Percentiles rank a stretch among this genome's conserved stretches.
Conservation (phyloP, 2,113 vertebrate species). For the Chlorocebus sabaeus region DNA sequence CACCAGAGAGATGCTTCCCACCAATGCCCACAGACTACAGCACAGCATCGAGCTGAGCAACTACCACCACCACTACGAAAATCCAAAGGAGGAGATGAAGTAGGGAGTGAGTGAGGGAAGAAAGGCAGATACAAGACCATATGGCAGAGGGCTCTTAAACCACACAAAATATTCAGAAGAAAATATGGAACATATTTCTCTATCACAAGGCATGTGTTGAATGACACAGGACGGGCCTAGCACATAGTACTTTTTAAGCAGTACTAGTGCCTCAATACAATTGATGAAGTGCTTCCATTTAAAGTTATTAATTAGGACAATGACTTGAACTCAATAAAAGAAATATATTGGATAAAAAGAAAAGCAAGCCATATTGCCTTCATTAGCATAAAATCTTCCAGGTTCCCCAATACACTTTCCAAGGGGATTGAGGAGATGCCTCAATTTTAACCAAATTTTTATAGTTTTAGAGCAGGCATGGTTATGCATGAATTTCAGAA, state of each 20-base stretch:
- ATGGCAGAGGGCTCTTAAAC: neutral
- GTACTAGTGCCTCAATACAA: constrained; percentile 6
- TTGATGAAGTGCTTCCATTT: constrained; percentile 60
- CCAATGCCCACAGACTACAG: neutral
- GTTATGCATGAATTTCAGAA: constrained; percentile 83
- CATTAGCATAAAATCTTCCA: constrained; percentile 71
- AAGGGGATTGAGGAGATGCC: constrained; percentile 37
- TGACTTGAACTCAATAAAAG: constrained; percentile 53
- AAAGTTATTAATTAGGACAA: constrained; percentile 58
- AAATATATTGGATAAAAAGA: constrained; percentile 50
- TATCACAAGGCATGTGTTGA: constrained; percentile 39
- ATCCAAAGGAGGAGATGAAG: neutral
- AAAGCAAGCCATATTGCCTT: constrained; percentile 58
- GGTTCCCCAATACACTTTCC: constrained; percentile 73
- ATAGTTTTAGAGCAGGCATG: constrained; percentile 78
- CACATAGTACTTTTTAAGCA: neutral
- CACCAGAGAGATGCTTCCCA: neutral
- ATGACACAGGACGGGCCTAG: constrained; percentile 27
- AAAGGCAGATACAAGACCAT: neutral
- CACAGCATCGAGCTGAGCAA: neutral
- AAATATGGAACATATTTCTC: neutral
- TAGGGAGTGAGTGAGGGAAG: too few species aligned
- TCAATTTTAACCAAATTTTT: constrained; percentile 77
- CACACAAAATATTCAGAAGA: neutral
- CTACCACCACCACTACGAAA: neutral